These are phyloP conservation scores for Sycophila sp. DNA, from an alignment of 1,140 invertebrate genomes.

Conservation along the genomic window DNA sequence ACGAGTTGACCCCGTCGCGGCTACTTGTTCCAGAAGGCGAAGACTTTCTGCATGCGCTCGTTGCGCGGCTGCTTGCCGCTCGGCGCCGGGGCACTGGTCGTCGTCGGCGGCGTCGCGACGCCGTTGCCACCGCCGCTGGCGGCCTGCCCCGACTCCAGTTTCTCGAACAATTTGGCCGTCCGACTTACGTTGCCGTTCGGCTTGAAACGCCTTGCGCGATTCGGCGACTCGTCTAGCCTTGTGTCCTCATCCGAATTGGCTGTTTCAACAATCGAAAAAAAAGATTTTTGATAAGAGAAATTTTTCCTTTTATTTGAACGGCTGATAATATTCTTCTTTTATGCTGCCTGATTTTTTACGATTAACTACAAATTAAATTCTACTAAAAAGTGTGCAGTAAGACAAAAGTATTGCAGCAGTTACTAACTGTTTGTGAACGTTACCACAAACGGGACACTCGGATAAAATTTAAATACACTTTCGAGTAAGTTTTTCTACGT, in stretches of 20 bases:
- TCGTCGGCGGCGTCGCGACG: not conserved
- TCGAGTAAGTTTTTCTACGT: too few species aligned
- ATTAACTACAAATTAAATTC: too few species aligned
- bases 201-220: slow-evolving; percentile 45
- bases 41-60: slow-evolving; percentile 59
- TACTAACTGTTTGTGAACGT: too few species aligned
- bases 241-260: slow-evolving; percentile 48
- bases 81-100: not conserved
- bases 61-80: slow-evolving; percentile 48
- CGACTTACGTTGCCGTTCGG: slow-evolving; percentile 62
- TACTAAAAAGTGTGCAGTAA: too few species aligned
- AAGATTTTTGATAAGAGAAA: not conserved
- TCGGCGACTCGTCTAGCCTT: slow-evolving; percentile 48
- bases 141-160: not conserved
- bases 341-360: too few species aligned
- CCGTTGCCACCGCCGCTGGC: not conserved
- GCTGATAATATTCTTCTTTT: too few species aligned
- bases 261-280: slow-evolving; percentile 27
- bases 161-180: slow-evolving; percentile 61
- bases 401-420: too few species aligned
- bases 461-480: too few species aligned
- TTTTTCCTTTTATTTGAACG: not conserved
- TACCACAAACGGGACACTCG: too few species aligned
- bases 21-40: slow-evolving; percentile 65
- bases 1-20: too few species aligned